Evolutionary conservation across 2,797 vertebrate species (phyloP), one percentile per base, ranked within the genome.

Genomic region (Tapera naevia): DNA sequence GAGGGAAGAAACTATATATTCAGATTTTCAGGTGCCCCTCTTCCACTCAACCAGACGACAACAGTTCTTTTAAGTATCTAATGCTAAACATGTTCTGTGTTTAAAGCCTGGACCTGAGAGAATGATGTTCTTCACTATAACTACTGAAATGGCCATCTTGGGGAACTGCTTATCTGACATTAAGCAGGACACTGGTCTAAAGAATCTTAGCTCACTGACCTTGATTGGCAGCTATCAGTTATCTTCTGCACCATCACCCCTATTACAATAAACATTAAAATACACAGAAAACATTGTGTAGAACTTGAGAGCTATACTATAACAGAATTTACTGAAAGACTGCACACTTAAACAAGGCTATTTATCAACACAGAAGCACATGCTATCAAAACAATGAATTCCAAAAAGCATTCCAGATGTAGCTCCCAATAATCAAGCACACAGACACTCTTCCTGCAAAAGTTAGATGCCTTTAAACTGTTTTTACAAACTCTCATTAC

Each of bases 251-350:
- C 19, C 72, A 61, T 43, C 27, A 85, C 2, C 1, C 5, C 28
- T 62, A 37, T 53, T 43, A 39, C 3, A 88, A 86, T 45, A 81
- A 89, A 75, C 10, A n/a, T n/a, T n/a, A n/a, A n/a, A n/a, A n/a
- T n/a, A n/a, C n/a, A n/a, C n/a, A 76, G 39, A 85, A 86, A 90
- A 62, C 0, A 1, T 27, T 0, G 6, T 3, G 18, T 6, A 66
- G 32, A 84, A 86, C 25, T 72, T 61, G 53, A 83, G 12, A 79
- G n/a, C 56, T 73, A 89, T 33, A 89, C 6, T 51, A 6, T 27
- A 71, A 72, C 5, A 78, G 23, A 76, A 45, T 80, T 37, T 69
- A 61, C 33, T 35, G 48, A 45, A 88, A 84, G n/a, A 69, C 41
- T 39, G 82, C 4, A 62, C 3, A 46, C 39, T 67, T 61, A 79